Conservation (phyloP, 2,888 invertebrate species). For the Itoplectis maculator region DNA sequence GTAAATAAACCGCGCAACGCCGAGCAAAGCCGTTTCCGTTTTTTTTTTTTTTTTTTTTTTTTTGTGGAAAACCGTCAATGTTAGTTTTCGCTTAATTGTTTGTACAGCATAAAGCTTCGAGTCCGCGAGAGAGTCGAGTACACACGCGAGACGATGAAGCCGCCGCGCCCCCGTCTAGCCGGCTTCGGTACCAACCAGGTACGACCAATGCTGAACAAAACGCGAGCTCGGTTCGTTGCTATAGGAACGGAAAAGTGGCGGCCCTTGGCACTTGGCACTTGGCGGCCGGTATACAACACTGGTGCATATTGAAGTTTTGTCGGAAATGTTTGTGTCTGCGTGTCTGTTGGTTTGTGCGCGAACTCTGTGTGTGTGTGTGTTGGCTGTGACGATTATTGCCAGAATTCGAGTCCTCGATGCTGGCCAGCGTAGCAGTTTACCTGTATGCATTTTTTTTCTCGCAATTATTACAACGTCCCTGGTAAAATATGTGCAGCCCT, state of each 20-base stretch:
- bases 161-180: background rate
- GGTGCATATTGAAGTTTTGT: slow-evolving; percentile 2
- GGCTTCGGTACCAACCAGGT: background rate
- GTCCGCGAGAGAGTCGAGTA: slow-evolving; percentile 2
- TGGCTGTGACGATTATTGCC: too few species aligned
- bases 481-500: too few species aligned
- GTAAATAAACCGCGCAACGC: background rate
- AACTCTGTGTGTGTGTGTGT: background rate
- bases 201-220: background rate
- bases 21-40: too few species aligned
- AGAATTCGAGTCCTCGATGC: too few species aligned
- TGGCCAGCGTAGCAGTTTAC: too few species aligned
- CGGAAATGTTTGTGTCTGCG: too few species aligned
- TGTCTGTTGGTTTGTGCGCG: background rate
- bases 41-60: too few species aligned
- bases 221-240: slow-evolving; percentile 1
- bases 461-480: too few species aligned
- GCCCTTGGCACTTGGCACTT: background rate
- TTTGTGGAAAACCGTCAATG: background rate
- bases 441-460: too few species aligned
- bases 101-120: background rate
- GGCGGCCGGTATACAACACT: background rate
- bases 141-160: background rate
- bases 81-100: slow-evolving; percentile 7
- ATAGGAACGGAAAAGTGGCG: slow-evolving; percentile 31